phyloP scores from a whole-genome alignment of 2,113 vertebrate species.

The Coracopsis vasa region DNA sequence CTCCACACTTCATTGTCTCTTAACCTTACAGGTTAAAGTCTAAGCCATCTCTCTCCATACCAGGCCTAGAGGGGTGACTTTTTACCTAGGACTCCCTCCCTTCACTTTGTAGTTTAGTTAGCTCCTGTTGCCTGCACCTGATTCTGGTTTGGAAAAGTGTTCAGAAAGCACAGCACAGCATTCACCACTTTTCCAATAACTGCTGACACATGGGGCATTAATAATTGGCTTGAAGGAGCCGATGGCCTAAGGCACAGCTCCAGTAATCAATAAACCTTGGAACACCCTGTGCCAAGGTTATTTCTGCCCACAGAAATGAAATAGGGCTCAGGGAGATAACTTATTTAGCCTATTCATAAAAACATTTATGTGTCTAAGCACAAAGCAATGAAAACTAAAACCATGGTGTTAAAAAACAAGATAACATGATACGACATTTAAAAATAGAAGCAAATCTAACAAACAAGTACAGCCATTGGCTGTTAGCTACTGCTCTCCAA shows the following conservation, averaged over 20 bases:
- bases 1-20: background rate
- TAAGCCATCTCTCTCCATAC: background rate
- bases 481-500: background rate
- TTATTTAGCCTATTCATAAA: slow-evolving; percentile 13
- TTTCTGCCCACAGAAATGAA: background rate
- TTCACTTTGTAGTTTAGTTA: background rate
- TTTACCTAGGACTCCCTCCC: background rate
- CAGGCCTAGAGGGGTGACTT: background rate
- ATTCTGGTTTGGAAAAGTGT: background rate
- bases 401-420: background rate
- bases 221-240: slow-evolving; percentile 16
- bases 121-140: background rate
- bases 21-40: background rate
- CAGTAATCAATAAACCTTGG: slow-evolving; percentile 35
- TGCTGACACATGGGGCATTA: slow-evolving; percentile 6
- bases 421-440: background rate
- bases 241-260: background rate
- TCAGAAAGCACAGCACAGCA: background rate
- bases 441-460: background rate
- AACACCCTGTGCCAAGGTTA: slow-evolving; percentile 5
- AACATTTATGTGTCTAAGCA: background rate
- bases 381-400: background rate
- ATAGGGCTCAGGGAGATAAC: background rate
- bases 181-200: slow-evolving; percentile 13
- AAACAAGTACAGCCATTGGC: background rate